phyloP scores from a whole-genome alignment of 2,888 invertebrate species.

The Limnephilus auricula region DNA sequence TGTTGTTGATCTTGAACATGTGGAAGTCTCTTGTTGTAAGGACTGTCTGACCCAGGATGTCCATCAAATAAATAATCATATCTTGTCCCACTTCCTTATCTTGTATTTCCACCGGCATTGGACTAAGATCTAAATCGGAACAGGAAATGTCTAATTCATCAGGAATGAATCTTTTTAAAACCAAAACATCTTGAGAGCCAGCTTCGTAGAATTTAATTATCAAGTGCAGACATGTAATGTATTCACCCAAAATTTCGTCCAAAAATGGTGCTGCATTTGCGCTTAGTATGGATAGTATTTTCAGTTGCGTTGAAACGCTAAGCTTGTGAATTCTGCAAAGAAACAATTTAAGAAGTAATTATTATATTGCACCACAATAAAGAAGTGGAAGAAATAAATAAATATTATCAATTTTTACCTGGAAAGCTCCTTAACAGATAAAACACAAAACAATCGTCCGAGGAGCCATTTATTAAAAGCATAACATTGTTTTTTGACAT shows the following conservation, averaged over 20 bases:
- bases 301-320: constrained; percentile 78
- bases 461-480: constrained; percentile 83
- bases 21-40: constrained; percentile 50
- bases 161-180: constrained; percentile 75
- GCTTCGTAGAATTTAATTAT: constrained; percentile 73
- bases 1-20: constrained; percentile 67
- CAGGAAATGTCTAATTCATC: constrained; percentile 72
- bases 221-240: constrained; percentile 72
- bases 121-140: constrained; percentile 73
- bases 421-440: constrained; percentile 76
- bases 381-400: background rate
- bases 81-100: constrained; percentile 69
- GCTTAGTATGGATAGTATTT: constrained; percentile 77
- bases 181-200: constrained; percentile 67
- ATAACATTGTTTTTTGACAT: constrained; percentile 70
- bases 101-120: constrained; percentile 72
- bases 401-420: constrained; percentile 70
- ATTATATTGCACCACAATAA: background rate
- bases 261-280: constrained; percentile 76
- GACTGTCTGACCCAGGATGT: constrained; percentile 55
- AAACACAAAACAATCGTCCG: constrained; percentile 82
- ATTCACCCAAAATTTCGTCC: constrained; percentile 75
- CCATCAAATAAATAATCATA: constrained; percentile 68
- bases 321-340: constrained; percentile 75
- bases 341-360: constrained; percentile 17